Conservation (phyloP, 2,797 vertebrate species). For the Pempheris klunzingeri region DNA sequence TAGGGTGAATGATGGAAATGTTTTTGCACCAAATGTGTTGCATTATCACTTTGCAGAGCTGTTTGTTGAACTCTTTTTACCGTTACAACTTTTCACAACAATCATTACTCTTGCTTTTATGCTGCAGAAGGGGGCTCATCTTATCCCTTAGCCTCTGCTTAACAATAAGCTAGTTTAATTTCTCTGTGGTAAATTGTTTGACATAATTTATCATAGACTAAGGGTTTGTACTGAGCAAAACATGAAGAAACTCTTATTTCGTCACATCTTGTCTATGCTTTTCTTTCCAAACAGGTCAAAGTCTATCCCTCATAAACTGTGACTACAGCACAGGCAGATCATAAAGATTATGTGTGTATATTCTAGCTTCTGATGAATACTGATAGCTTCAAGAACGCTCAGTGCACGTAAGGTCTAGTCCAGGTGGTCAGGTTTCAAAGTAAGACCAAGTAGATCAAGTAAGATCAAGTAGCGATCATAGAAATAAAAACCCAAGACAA, state of each 20-base stretch:
- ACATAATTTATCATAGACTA: background rate
- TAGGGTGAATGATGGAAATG: background rate
- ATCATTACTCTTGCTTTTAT: background rate
- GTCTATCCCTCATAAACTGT: conserved; percentile 67
- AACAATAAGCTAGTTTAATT: background rate
- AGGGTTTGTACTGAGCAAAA: background rate
- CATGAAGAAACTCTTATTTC: background rate
- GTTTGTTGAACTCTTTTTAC: background rate
- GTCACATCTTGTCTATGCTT: background rate
- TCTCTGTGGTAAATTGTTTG: background rate
- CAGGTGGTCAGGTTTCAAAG: background rate
- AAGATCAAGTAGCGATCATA: background rate
- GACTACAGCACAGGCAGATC: conserved; percentile 30
- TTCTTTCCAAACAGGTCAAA: conserved; percentile 67
- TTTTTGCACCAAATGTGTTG: background rate
- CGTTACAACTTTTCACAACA: no score
- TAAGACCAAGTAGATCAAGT: background rate
- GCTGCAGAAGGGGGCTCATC: background rate
- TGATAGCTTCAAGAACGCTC: background rate
- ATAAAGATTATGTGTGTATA: conserved; percentile 43
- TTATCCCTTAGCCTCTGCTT: background rate
- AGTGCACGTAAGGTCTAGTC: background rate
- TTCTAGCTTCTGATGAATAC: conserved; percentile 10
- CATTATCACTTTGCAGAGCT: background rate
- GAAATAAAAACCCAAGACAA: conserved; percentile 8